Percentiles rank a stretch among this genome's conserved stretches.
Evolutionary conservation across 2,888 invertebrate genomes (phyloP).

Genomic region (Siphlonurus alternatus): DNA sequence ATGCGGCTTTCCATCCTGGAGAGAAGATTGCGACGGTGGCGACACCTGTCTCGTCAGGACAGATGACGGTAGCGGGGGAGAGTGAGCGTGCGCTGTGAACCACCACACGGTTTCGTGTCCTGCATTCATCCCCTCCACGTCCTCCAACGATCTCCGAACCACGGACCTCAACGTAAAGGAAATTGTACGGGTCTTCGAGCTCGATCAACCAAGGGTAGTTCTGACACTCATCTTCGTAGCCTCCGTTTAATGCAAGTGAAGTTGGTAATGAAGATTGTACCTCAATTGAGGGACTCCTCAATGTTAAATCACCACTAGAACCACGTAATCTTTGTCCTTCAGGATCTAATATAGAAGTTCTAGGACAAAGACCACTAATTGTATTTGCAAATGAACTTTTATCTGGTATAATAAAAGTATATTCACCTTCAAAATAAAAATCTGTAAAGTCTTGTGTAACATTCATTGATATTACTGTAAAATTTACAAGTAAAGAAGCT

Average conservation of each 20-base stretch:
- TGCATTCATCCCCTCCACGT: slow-evolving; percentile 30
- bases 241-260: slow-evolving; percentile 13
- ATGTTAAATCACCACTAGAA: slow-evolving; percentile 53
- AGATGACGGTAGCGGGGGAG: slow-evolving; percentile 43
- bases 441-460: slow-evolving; percentile 63
- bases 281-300: slow-evolving; percentile 43
- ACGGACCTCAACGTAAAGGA: slow-evolving; percentile 50
- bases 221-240: slow-evolving; percentile 32
- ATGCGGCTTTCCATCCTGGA: slow-evolving; percentile 42
- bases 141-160: slow-evolving; percentile 36
- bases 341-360: slow-evolving; percentile 14
- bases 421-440: slow-evolving; percentile 49
- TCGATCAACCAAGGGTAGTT: slow-evolving; percentile 65
- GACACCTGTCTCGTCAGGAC: slow-evolving; percentile 35
- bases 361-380: neutral
- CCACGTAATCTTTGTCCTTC: slow-evolving; percentile 47
- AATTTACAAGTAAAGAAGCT: slow-evolving; percentile 38
- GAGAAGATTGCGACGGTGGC: slow-evolving; percentile 47
- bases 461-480: slow-evolving; percentile 60
- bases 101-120: slow-evolving; percentile 50
- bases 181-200: slow-evolving; percentile 50
- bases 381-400: neutral
- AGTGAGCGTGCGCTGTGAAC: slow-evolving; percentile 54
- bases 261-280: slow-evolving; percentile 28
- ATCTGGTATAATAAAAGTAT: slow-evolving; percentile 21